These are phyloP conservation scores for Apteryx owenii DNA, from an alignment of 2,113 vertebrate species.

Conservation along the genomic window DNA sequence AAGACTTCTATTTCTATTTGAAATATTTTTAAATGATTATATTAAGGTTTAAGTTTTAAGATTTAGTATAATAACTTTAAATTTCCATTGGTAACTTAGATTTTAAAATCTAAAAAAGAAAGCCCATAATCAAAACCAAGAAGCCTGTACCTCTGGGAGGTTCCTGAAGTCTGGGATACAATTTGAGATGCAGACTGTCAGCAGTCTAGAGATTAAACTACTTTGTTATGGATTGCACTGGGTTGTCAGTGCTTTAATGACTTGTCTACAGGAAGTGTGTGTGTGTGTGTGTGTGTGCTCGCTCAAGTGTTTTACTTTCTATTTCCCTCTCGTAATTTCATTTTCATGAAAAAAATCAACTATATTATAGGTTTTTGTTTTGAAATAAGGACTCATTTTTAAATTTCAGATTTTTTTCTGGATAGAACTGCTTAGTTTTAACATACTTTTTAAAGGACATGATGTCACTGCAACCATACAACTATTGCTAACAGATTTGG, in stretches of 20 bases:
- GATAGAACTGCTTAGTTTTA: neutral
- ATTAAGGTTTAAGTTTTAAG: neutral
- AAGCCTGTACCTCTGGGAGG: neutral
- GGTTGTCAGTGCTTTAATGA: neutral
- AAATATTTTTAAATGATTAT: neutral
- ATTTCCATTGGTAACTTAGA: neutral
- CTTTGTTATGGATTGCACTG: neutral
- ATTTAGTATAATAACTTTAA: neutral
- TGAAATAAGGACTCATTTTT: neutral
- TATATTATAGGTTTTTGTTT: neutral
- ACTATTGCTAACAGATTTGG: neutral
- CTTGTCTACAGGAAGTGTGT: neutral
- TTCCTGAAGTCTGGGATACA: neutral
- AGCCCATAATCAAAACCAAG: fast-evolving
- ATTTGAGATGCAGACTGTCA: neutral
- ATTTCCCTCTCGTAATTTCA: neutral
- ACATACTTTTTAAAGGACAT: neutral
- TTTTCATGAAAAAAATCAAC: neutral
- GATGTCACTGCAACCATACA: neutral
- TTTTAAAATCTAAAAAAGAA: neutral
- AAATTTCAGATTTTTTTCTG: neutral
- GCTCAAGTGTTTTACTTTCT: neutral
- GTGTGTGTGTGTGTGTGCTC: neutral
- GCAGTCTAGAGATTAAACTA: too few relatives aligned
- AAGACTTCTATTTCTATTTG: too few relatives aligned